Evolutionary conservation across 92 coral and sea anemone species (phyloP), one percentile per base, ranked within the genome.

Genomic region (Actinernus sp.): DNA sequence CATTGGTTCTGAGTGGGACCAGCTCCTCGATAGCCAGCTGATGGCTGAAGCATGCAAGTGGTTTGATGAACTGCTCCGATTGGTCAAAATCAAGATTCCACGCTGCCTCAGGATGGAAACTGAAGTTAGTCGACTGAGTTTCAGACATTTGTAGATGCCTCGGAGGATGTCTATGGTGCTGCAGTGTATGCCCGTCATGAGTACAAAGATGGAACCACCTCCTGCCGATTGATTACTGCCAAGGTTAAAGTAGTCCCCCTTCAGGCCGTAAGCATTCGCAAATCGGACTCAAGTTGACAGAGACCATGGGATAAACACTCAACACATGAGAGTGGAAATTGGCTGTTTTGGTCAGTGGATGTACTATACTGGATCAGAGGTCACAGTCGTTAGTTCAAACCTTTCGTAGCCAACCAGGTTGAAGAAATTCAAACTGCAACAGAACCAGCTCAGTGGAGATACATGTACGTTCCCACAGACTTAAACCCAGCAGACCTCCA

Each of bases 361-460:
- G 61, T 69, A 0, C 40, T 81, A 13, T 56, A 55, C 7, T 71
- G 87, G 81, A 37, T 81, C 7, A 40, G 57, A 25, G 56, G 64
- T 1, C 63, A 26, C 1, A 68, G 71, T 45, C 39, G 79, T 2
- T 34, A 34, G 13, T 82, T 58, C 53, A 82, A 82, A 18, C 65
- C 73, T 1, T 82, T 75, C 31, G 79, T 76, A 14, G 85, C 75
- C 16, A 84, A 76, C 30, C 51, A 74, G 2, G 59, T 76, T 1
- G 85, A 73, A 2, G 80, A 76, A 55, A 67, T 83, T 4, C 86
- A 78, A 34, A 33, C 49, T 12, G n/a, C 51, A 49, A 48, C 77
- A 26, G 23, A 71, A 12, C 91, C 86, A 34, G 81, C 52, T 25
- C 86, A 71, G 73, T 71, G 91, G 86, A 71, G 82, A 56, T 43